A percentile compares a stretch with the other conserved stretches of the same genome.
Evolutionary conservation across 2,888 invertebrate genomes (phyloP).

Genomic region (Lamproptera curius): DNA sequence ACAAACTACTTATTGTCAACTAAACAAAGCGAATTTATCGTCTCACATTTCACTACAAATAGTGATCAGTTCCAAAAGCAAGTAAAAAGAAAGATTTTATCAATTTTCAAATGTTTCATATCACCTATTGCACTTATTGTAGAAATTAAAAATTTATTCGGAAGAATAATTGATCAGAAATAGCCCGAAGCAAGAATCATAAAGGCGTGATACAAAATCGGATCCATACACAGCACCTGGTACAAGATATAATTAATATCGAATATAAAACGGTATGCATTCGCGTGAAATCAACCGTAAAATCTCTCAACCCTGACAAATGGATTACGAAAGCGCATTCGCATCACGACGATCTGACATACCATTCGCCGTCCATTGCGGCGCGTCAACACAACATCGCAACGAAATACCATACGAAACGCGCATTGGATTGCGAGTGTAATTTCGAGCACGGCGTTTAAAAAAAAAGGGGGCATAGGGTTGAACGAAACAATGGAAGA

Average conservation of each 20-base stretch:
- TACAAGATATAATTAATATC: slow-evolving; percentile 40
- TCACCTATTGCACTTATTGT: no score
- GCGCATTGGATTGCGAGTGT: not conserved
- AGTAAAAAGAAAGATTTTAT: no score
- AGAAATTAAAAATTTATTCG: no score
- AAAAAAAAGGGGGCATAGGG: slow-evolving; percentile 22
- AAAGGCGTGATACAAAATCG: slow-evolving; percentile 40
- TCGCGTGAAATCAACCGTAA: slow-evolving; percentile 50
- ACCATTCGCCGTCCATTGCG: slow-evolving; percentile 23
- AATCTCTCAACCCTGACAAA: slow-evolving; percentile 34
- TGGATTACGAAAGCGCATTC: slow-evolving; percentile 16
- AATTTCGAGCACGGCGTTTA: not conserved
- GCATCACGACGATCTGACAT: slow-evolving; percentile 5
- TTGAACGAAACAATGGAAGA: slow-evolving; percentile 25
- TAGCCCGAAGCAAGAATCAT: slow-evolving; percentile 34
- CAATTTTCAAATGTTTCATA: no score
- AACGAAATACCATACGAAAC: not conserved
- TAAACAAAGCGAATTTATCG: no score
- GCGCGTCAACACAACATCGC: no score
- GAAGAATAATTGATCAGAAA: slow-evolving; percentile 16
- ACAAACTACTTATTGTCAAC: no score
- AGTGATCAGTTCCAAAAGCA: no score
- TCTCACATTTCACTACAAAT: no score
- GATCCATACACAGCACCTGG: slow-evolving; percentile 36
- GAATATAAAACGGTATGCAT: slow-evolving; percentile 32